Evolutionary conservation across 2,888 invertebrate genomes (phyloP).

Genomic region (Drosophila recens): DNA sequence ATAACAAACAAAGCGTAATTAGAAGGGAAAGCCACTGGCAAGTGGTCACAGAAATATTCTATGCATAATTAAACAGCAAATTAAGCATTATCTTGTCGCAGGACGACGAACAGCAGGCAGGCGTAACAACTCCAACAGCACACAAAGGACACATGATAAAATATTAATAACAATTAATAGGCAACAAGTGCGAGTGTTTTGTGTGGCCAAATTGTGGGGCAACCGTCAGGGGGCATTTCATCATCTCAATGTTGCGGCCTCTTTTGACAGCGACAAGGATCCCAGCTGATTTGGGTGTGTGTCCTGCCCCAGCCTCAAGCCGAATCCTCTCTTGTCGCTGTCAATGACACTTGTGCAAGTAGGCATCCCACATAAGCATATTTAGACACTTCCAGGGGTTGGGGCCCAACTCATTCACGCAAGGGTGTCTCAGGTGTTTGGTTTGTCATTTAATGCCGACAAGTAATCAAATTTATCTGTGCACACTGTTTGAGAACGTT

Average conservation of each 20-base stretch:
- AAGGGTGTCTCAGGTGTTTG: slow-evolving; percentile 39
- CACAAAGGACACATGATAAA: slow-evolving; percentile 44
- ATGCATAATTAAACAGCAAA: slow-evolving; percentile 75
- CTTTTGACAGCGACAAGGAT: slow-evolving; percentile 48
- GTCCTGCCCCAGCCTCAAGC: slow-evolving; percentile 29
- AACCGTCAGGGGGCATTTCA: slow-evolving; percentile 61
- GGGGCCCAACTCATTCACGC: slow-evolving; percentile 6
- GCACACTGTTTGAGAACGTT: slow-evolving; percentile 32
- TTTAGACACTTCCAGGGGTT: slow-evolving; percentile 16
- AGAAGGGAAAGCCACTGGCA: slow-evolving; percentile 28
- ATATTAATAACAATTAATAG: slow-evolving; percentile 79
- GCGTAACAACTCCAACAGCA: slow-evolving; percentile 4
- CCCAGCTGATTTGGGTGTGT: slow-evolving; percentile 4
- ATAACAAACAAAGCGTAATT: slow-evolving; percentile 70
- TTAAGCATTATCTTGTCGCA: slow-evolving; percentile 67
- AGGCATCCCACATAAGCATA: slow-evolving; percentile 30
- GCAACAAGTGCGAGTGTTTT: slow-evolving; percentile 66
- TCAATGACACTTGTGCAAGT: slow-evolving; percentile 38
- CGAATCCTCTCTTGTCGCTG: slow-evolving; percentile 14
- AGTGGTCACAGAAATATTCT: slow-evolving; percentile 49
- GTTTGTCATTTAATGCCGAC: slow-evolving; percentile 34
- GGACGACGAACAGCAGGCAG: slow-evolving; percentile 9
- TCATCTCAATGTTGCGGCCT: slow-evolving; percentile 62
- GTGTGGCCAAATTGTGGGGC: slow-evolving; percentile 1
- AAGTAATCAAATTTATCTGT: slow-evolving; percentile 20